phyloP scores from a whole-genome alignment of 2,797 vertebrate species.

The Galago senegalensis region DNA sequence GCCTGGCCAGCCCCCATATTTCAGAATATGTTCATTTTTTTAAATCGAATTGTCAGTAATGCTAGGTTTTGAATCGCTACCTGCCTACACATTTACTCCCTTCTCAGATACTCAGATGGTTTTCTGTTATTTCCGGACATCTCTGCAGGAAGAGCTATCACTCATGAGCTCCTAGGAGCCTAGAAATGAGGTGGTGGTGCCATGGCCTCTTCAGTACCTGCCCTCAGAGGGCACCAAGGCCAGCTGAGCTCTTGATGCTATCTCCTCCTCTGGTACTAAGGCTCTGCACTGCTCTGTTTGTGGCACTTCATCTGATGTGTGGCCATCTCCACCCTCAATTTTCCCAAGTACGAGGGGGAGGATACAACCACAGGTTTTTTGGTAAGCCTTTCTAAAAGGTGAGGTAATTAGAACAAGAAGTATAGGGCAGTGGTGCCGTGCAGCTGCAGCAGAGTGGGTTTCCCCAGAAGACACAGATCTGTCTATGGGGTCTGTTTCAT shows the following conservation, averaged over 20 bases:
- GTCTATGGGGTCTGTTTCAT: not conserved
- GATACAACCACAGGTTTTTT: not conserved
- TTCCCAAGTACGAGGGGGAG: not conserved
- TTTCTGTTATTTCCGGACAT: not conserved
- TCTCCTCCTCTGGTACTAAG: too few species aligned
- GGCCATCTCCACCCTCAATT: not conserved
- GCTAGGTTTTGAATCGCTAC: not conserved
- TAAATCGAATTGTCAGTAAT: not conserved
- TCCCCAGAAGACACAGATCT: not conserved
- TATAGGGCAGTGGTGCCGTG: not conserved
- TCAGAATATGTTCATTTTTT: not conserved
- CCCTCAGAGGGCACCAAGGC: too few species aligned
- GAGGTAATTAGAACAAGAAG: not conserved
- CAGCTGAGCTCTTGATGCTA: rapidly evolving
- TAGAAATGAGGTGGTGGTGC: too few species aligned
- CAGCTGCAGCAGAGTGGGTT: not conserved
- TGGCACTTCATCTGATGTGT: not conserved
- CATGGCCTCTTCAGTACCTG: not conserved
- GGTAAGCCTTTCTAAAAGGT: not conserved
- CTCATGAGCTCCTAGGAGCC: not conserved
- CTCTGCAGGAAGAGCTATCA: not conserved
- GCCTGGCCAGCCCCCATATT: not conserved
- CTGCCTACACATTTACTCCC: not conserved
- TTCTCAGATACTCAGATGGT: not conserved
- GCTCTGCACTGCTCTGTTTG: not conserved